These are phyloP conservation scores for Blastobasis lacticolella DNA, from an alignment of 2,888 invertebrate species.

Conservation along the genomic window DNA sequence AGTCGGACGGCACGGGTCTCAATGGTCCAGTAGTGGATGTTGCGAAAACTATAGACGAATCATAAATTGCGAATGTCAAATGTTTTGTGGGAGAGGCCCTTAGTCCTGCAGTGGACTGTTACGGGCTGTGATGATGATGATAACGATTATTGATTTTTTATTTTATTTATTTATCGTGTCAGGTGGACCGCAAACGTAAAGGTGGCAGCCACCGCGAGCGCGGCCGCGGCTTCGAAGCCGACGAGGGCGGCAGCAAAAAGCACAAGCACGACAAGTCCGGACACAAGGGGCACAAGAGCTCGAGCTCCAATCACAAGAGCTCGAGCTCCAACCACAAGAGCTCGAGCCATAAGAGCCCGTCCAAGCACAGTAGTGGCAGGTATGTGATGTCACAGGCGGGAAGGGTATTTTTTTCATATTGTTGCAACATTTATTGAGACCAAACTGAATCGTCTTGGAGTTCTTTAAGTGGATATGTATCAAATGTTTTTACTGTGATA, in stretches of 20 bases:
- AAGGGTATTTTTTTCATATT: not conserved
- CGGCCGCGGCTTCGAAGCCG: conserved; percentile 35
- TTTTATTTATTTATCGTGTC: conserved; percentile 24
- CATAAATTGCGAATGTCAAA: too few relatives aligned
- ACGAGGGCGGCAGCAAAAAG: conserved; percentile 48
- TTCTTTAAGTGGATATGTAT: too few relatives aligned
- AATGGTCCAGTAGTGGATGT: too few relatives aligned
- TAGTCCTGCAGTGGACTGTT: too few relatives aligned
- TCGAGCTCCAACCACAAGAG: conserved; percentile 39
- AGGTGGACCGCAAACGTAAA: conserved; percentile 65
- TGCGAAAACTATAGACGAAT: too few relatives aligned
- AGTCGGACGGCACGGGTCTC: too few relatives aligned
- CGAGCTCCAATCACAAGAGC: conserved; percentile 34
- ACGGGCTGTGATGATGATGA: too few relatives aligned
- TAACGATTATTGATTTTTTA: too few relatives aligned
- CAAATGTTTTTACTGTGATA: too few relatives aligned
- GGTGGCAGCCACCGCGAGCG: conserved; percentile 57
- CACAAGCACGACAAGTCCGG: conserved; percentile 46
- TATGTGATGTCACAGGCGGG: conserved; percentile 60
- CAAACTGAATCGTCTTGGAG: too few relatives aligned
- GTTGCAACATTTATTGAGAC: too few relatives aligned
- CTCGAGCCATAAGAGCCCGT: conserved; percentile 59
- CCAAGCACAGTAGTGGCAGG: conserved; percentile 81
- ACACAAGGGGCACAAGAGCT: conserved; percentile 37
- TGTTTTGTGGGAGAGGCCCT: too few relatives aligned